phyloP scores from a whole-genome alignment of 2,797 vertebrate species.

The Arctocebus calabarensis region DNA sequence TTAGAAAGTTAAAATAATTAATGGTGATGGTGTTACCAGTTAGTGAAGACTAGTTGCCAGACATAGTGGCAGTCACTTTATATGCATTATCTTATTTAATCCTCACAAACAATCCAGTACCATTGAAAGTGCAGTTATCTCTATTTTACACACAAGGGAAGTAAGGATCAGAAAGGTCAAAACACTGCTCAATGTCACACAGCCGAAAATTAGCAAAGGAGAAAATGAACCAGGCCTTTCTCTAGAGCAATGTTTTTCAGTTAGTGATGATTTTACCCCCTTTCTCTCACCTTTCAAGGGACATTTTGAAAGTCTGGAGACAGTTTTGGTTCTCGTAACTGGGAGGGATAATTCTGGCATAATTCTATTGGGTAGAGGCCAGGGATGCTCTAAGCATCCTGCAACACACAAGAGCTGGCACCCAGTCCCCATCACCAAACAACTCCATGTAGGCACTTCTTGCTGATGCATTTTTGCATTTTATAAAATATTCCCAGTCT shows the following conservation, averaged over 20 bases:
- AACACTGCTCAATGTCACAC: constrained; percentile 17
- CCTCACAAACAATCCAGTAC: neutral
- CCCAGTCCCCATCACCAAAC: neutral
- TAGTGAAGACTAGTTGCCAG: constrained; percentile 59
- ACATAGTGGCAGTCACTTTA: neutral
- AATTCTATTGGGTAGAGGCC: neutral
- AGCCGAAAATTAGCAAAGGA: neutral
- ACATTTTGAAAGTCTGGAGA: constrained; percentile 28
- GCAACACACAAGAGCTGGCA: neutral
- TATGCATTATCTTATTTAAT: constrained; percentile 44
- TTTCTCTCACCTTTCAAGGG: too few relatives aligned
- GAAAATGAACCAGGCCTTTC: neutral
- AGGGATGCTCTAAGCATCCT: neutral
- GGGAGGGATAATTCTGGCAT: neutral
- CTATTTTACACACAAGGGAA: constrained; percentile 15
- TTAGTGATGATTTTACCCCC: neutral
- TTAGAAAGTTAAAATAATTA: constrained; percentile 58
- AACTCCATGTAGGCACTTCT: neutral
- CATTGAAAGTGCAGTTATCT: neutral
- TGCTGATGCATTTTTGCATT: neutral
- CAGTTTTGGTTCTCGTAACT: neutral
- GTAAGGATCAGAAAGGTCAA: constrained; percentile 23
- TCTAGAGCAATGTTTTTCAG: neutral
- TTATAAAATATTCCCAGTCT: neutral
- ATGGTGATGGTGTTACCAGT: constrained; percentile 22